A percentile compares a stretch with the other conserved stretches of the same genome.
These are phyloP conservation scores for Mycalesis mineus DNA, from an alignment of 2,888 invertebrate species.

Conservation along the genomic window DNA sequence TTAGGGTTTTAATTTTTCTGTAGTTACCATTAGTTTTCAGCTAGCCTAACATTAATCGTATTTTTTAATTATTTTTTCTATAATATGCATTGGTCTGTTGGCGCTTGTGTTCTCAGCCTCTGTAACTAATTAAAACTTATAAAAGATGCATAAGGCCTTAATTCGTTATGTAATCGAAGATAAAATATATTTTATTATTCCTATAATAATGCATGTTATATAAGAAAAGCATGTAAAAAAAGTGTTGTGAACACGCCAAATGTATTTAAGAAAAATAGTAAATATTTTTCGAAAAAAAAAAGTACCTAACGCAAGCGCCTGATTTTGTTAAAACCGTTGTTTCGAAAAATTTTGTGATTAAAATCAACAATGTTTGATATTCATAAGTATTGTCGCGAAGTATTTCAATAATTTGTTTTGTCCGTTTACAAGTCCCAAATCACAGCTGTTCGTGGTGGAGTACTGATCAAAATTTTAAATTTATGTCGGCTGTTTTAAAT, in stretches of 20 bases:
- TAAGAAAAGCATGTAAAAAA: neutral
- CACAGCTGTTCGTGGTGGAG: neutral
- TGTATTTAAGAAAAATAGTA: neutral
- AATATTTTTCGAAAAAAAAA: neutral
- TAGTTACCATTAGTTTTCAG: conserved; percentile 76
- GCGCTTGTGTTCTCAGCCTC: conserved; percentile 56
- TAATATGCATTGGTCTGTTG: conserved; percentile 52
- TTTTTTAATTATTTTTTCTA: conserved; percentile 46
- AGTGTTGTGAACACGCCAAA: neutral
- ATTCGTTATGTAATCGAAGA: neutral
- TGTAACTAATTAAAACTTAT: neutral
- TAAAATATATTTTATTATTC: neutral
- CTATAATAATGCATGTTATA: neutral
- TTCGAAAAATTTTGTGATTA: neutral
- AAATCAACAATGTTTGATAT: neutral
- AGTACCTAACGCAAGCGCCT: conserved; percentile 12
- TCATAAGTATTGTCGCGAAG: neutral
- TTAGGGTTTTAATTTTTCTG: conserved; percentile 64
- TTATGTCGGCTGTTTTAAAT: neutral
- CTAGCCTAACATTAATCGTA: conserved; percentile 66
- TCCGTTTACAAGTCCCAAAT: neutral
- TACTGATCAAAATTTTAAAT: conserved; percentile 1
- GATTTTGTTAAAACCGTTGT: conserved; percentile 4
- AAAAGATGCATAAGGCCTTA: neutral
- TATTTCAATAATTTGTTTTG: neutral